Conservation (phyloP, 2,888 invertebrate genomes). For the Calameuta idolon region DNA sequence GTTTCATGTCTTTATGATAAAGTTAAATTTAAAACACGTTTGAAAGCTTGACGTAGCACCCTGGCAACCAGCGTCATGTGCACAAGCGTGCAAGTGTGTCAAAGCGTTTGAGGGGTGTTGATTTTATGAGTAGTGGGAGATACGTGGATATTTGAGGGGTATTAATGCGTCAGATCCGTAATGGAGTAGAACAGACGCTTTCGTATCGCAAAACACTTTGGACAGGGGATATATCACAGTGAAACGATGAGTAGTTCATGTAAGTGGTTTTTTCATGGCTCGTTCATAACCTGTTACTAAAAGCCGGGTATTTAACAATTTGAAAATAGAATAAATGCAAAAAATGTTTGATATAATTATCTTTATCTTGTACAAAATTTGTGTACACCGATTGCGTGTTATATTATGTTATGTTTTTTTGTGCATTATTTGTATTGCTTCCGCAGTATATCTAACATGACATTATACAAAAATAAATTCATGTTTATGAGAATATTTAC, state of each 20-base stretch:
- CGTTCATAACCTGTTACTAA: neutral
- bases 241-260: conserved; percentile 11
- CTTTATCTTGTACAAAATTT: neutral
- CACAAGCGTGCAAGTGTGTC: neutral
- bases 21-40: neutral
- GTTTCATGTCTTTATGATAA: neutral
- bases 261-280: conserved; percentile 1
- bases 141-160: conserved; percentile 8
- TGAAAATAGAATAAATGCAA: neutral
- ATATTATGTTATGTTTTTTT: neutral
- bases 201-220: neutral
- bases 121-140: conserved; percentile 11
- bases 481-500: neutral
- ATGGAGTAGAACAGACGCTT: conserved; percentile 12
- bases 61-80: neutral
- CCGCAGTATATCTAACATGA: neutral
- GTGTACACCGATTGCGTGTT: neutral
- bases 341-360: neutral
- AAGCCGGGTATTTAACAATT: neutral
- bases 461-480: neutral
- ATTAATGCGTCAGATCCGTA: conserved; percentile 9
- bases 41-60: neutral
- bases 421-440: neutral
- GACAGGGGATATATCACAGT: neutral
- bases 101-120: conserved; percentile 12